Evolutionary conservation across 2,888 invertebrate species (phyloP).

Genomic region (Trimorus sp.): DNA sequence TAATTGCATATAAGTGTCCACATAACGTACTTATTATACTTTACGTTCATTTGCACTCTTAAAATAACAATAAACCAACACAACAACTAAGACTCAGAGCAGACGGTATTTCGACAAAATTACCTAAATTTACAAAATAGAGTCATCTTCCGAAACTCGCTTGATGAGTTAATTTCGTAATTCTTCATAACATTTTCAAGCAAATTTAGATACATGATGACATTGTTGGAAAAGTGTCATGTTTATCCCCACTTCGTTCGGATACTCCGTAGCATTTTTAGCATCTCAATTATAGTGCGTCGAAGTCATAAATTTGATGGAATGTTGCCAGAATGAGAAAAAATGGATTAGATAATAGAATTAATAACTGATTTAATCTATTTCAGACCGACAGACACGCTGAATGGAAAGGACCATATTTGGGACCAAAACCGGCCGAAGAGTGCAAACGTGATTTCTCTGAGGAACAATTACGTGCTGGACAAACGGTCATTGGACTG

Average conservation of each 20-base stretch:
- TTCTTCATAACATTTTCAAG: conserved; percentile 31
- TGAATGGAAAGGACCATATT: conserved; percentile 92
- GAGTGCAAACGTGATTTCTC: conserved; percentile 97
- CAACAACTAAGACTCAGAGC: too few species aligned
- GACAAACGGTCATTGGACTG: conserved; percentile 94
- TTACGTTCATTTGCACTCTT: background rate
- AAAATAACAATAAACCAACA: too few species aligned
- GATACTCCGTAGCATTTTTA: conserved; percentile 35
- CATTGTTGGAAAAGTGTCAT: conserved; percentile 59
- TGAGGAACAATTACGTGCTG: conserved; percentile 94
- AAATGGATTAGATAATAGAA: background rate
- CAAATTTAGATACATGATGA: conserved; percentile 37
- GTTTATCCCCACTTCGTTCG: conserved; percentile 29
- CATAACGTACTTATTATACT: background rate
- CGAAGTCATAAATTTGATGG: conserved; percentile 46
- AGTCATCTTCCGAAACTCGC: conserved; percentile 20
- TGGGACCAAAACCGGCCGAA: conserved; percentile 97
- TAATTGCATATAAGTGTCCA: too few species aligned
- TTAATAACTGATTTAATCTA: conserved; percentile 17
- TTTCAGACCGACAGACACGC: conserved; percentile 91
- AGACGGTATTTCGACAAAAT: background rate
- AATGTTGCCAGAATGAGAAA: conserved; percentile 35
- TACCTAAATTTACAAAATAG: conserved; percentile 46
- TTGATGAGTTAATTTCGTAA: conserved; percentile 41
- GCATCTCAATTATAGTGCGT: conserved; percentile 15